Evolutionary conservation across 2,888 invertebrate species (phyloP), one percentile per base, ranked within the genome.

Genomic region (Sarcophaga rosellei): DNA sequence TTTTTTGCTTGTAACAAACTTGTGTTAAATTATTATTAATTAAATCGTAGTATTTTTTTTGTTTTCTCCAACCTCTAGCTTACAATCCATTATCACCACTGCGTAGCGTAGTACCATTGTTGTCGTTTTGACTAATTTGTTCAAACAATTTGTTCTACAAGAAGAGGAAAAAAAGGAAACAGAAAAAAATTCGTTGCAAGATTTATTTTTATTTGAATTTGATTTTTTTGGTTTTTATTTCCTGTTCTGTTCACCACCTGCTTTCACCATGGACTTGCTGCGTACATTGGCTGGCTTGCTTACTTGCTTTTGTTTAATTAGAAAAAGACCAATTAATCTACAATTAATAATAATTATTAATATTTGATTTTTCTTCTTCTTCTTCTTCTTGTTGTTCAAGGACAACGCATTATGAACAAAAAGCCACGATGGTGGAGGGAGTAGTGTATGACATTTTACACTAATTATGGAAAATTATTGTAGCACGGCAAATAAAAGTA

Each of bases 321-420:
- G 23, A 10, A 35, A 35, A 23, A 69, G 23, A 69, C 10, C 69
- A 69, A 78, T 78, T 78, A 62, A 69, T 70, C 45, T 47, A 15
- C 69, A 78, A 78, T 78, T 78, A 69, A 78, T 70, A 62, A 47
- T 53, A 62, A 78, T 78, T 78, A 62, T 69, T 47, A 62, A 25
- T 15, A 45, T 61, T 61, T 61, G 45, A 75, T 25, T 35, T 35
- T 25, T 25, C 12, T 47, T 2, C 35, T 35, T 35, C 35, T 25
- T 25, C 3, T 35, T 35, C 2, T 35, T 35, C 10, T 35, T 35
- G 10, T 35, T 35, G 8, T 35, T 35, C 35, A 35, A 35, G 35
- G 35, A 35, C 35, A 35, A 35, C 35, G n/a, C n/a, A 35, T 35
- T 35, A 35, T 35, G 10, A 35, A 8, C 35, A 1, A 35, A 35